Evolutionary conservation across 2,113 vertebrate genomes (phyloP).

Genomic region (Phodopus roborovskii): DNA sequence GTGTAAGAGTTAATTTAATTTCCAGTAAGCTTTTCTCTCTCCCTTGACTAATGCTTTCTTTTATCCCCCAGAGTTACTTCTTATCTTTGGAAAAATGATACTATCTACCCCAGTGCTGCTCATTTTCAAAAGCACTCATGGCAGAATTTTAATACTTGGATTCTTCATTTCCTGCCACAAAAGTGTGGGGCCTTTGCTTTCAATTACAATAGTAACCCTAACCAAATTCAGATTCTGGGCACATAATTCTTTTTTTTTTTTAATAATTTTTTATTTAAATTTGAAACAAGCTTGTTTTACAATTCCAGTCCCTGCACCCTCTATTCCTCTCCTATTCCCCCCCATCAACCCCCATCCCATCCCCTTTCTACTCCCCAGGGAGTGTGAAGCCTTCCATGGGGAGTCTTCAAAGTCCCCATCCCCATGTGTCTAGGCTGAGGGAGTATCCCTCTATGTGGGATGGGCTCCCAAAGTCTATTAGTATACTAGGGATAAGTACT

Average conservation of each 20-base stretch:
- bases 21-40: constrained; percentile 27
- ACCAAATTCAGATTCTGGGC: neutral
- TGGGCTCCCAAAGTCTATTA: no score
- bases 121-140: neutral
- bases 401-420: no score
- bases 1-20: constrained; percentile 27
- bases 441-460: no score
- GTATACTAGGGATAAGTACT: no score
- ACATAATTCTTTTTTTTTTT: neutral
- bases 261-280: no score
- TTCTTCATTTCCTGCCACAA: neutral
- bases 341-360: no score
- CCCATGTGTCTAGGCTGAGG: no score
- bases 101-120: neutral
- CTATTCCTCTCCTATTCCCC: no score
- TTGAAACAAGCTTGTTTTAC: no score
- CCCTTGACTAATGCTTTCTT: neutral
- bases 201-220: neutral
- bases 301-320: no score
- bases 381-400: no score
- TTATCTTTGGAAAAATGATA: constrained; percentile 31
- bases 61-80: neutral
- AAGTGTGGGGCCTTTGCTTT: neutral
- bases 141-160: constrained; percentile 1
- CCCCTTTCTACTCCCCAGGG: no score